Conservation (phyloP, 2,113 vertebrate species). For the Typhlomys cinereus region DNA sequence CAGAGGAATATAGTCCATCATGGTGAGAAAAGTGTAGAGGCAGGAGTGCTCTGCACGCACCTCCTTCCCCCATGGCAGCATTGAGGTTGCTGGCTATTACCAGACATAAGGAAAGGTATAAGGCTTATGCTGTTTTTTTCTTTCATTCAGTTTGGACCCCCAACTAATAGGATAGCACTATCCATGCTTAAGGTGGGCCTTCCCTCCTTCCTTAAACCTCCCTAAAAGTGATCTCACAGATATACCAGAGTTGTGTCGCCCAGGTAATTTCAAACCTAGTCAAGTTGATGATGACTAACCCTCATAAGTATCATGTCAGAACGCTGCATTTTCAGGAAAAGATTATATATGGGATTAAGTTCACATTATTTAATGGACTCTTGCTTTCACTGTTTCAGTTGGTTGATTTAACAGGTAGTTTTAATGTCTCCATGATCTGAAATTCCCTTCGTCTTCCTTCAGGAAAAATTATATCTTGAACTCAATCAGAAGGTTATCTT, state of each 20-base stretch:
- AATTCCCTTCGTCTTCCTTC: neutral
- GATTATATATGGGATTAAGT: neutral
- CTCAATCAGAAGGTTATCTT: neutral
- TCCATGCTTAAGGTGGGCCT: neutral
- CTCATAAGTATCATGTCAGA: neutral
- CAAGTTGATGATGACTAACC: neutral
- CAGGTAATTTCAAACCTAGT: neutral
- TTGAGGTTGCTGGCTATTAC: neutral
- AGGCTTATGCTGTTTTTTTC: neutral
- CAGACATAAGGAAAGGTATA: neutral
- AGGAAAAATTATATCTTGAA: neutral
- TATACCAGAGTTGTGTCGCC: neutral
- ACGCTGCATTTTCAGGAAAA: slow-evolving; percentile 12
- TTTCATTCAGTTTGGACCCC: neutral
- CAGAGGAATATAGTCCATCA: neutral
- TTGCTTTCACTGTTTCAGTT: neutral
- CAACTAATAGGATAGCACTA: too few species aligned
- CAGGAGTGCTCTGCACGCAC: too few species aligned
- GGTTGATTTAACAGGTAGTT: neutral
- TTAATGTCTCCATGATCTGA: neutral
- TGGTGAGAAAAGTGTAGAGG: neutral
- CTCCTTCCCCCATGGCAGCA: too few species aligned
- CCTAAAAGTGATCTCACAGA: neutral
- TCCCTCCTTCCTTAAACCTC: neutral
- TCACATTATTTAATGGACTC: neutral